phyloP scores from a whole-genome alignment of 1,140 invertebrate species.

The Lordiphosa collinella region DNA sequence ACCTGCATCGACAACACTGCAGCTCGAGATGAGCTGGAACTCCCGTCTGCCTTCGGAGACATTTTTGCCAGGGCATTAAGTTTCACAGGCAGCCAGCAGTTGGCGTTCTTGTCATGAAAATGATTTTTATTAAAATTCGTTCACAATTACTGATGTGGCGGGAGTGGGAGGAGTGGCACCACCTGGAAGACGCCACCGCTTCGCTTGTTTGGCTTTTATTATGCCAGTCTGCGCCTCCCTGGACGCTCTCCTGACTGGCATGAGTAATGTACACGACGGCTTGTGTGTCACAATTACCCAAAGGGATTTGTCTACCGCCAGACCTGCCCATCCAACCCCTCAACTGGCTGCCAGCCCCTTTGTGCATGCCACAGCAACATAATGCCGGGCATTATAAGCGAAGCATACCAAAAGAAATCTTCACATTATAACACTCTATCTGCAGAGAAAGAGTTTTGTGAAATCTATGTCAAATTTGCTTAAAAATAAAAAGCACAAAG shows the following conservation, averaged over 20 bases:
- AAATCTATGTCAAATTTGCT: background rate
- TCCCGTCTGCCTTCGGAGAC: slow-evolving; percentile 6
- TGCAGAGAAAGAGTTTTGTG: background rate
- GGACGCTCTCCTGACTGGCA: background rate
- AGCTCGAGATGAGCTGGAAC: slow-evolving; percentile 8
- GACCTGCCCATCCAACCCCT: background rate
- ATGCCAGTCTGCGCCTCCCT: slow-evolving; percentile 6
- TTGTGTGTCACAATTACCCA: slow-evolving; percentile 26
- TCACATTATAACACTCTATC: slow-evolving; percentile 5
- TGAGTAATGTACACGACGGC: slow-evolving; percentile 23
- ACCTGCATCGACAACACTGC: slow-evolving; percentile 36
- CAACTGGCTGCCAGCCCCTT: background rate
- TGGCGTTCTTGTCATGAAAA: slow-evolving; percentile 17
- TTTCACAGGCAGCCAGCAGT: slow-evolving; percentile 26
- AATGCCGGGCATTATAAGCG: slow-evolving; percentile 12
- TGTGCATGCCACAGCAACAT: slow-evolving; percentile 12
- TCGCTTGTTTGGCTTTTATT: slow-evolving; percentile 24
- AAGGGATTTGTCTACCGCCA: slow-evolving; percentile 16
- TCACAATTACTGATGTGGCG: slow-evolving; percentile 16
- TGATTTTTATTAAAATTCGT: slow-evolving; percentile 48
- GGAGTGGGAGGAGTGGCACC: background rate
- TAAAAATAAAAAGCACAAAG: background rate
- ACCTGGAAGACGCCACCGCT: slow-evolving; percentile 12
- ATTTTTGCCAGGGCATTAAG: slow-evolving; percentile 34
- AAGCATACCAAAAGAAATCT: slow-evolving; percentile 1